Evolutionary conservation across 1,140 invertebrate genomes (phyloP).

Genomic region (Drosophila parvula): DNA sequence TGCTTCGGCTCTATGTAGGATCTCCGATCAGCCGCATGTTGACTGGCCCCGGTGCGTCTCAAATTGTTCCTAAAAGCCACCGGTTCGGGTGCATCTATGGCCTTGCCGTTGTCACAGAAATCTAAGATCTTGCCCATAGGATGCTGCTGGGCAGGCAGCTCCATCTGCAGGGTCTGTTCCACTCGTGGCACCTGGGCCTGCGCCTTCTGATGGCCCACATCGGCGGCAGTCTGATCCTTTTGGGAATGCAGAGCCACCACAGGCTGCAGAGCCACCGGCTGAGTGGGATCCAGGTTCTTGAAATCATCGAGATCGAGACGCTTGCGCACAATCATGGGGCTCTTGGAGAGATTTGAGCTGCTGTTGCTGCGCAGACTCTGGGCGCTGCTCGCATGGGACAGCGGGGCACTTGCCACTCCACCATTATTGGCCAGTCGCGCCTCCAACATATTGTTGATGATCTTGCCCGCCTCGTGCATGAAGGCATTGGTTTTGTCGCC

Average conservation of each 20-base stretch:
- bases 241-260: constrained; percentile 58
- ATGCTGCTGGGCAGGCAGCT: constrained; percentile 71
- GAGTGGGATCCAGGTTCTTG: constrained; percentile 72
- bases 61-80: constrained; percentile 74
- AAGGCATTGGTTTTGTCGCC: constrained; percentile 80
- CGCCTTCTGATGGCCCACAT: constrained; percentile 41
- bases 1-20: constrained; percentile 78
- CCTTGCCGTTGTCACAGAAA: constrained; percentile 70
- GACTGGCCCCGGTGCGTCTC: constrained; percentile 61
- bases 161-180: constrained; percentile 53
- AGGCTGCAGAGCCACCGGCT: constrained; percentile 63
- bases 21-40: constrained; percentile 78
- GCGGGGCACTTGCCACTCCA: constrained; percentile 22
- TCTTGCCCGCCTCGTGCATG: constrained; percentile 79
- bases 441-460: constrained; percentile 81
- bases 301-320: constrained; percentile 75
- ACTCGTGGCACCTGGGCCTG: constrained; percentile 42
- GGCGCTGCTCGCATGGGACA: constrained; percentile 63
- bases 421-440: constrained; percentile 58
- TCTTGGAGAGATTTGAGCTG: constrained; percentile 72
- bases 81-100: constrained; percentile 53
- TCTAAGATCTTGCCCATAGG: constrained; percentile 76
- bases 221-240: constrained; percentile 10
- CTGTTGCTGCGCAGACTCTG: constrained; percentile 73
- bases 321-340: constrained; percentile 78